Evolutionary conservation across 2,797 vertebrate species (phyloP).

Genomic region (Cossypha niveicapilla): DNA sequence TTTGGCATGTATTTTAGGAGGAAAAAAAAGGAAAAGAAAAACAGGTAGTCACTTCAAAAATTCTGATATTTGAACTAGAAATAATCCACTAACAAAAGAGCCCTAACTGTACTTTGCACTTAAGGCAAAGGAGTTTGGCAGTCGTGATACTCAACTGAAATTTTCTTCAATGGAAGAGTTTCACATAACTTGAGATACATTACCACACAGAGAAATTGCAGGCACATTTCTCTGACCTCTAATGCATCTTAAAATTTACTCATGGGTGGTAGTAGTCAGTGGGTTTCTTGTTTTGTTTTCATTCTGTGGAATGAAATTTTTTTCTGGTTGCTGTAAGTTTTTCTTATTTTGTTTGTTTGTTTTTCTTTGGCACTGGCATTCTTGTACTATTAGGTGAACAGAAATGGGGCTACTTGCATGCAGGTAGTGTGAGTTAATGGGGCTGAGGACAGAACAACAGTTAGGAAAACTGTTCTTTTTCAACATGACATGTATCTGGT

Average conservation of each 20-base stretch:
- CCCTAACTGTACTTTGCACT: not conserved
- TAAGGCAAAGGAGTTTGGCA: not conserved
- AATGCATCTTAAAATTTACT: not conserved
- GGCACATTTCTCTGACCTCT: not conserved
- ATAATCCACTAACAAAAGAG: not conserved
- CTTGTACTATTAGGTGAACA: not conserved
- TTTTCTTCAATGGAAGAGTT: slow-evolving; percentile 24
- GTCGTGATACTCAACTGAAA: slow-evolving; percentile 10
- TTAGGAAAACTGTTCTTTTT: not conserved
- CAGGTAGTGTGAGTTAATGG: not conserved
- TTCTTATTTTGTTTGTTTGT: not conserved
- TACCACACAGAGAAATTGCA: not conserved
- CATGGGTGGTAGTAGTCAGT: not conserved
- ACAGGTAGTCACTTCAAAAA: not conserved
- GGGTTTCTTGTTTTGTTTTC: not conserved
- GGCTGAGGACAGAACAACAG: not conserved
- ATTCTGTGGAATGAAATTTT: not conserved
- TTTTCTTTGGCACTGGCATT: not conserved
- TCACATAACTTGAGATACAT: not conserved
- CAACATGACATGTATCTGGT: not conserved
- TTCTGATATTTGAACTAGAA: not conserved
- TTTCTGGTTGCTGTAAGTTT: not conserved
- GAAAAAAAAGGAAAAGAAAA: not conserved
- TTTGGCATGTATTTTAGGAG: not conserved
- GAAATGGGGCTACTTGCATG: not conserved